Conservation (phyloP, 2,113 vertebrate species). For the Tenebrosternarchus preto region DNA sequence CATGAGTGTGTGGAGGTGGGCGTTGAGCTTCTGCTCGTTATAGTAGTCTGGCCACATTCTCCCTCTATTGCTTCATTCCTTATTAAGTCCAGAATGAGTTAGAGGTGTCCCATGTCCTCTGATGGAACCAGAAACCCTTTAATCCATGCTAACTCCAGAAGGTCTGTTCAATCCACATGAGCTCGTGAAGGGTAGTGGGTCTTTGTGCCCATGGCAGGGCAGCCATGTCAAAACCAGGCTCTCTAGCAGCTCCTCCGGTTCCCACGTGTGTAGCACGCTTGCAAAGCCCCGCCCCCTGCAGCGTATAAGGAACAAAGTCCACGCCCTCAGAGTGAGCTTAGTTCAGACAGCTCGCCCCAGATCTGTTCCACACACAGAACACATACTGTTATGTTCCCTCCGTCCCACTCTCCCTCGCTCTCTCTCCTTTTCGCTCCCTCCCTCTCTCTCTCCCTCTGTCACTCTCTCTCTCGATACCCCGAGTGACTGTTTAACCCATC, state of each 20-base stretch:
- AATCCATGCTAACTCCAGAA: not conserved
- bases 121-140: not conserved
- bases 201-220: constrained; percentile 36
- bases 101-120: constrained; percentile 7
- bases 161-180: constrained; percentile 20
- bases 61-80: not conserved
- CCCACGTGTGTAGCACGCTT: constrained; percentile 69
- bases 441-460: not conserved
- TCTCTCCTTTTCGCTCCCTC: not conserved
- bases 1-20: constrained; percentile 89
- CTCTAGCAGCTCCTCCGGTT: constrained; percentile 53
- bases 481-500: not conserved
- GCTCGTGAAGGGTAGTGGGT: not conserved
- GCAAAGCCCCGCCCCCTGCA: constrained; percentile 60
- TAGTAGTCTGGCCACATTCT: constrained; percentile 76
- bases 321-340: not conserved
- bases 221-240: constrained; percentile 59
- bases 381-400: not conserved
- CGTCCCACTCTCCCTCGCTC: not conserved
- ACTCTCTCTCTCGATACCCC: not conserved
- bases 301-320: constrained; percentile 45
- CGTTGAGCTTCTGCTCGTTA: constrained; percentile 79
- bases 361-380: not conserved
- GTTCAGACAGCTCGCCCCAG: constrained; percentile 4
- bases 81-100: not conserved